Conservation (phyloP, 2,888 invertebrate species). For the Lithodes maja region DNA sequence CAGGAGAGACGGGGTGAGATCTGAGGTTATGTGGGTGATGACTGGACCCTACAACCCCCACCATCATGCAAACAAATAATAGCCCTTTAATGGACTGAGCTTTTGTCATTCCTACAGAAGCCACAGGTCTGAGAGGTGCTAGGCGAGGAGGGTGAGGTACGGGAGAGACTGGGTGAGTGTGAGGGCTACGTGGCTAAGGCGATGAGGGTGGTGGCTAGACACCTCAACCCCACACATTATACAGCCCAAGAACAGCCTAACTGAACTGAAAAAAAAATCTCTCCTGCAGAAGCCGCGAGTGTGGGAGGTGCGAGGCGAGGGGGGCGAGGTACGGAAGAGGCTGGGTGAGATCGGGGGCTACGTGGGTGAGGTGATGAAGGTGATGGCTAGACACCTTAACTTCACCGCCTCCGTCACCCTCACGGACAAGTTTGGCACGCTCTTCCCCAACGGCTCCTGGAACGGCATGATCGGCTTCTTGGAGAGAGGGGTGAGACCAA, state of each 20-base stretch:
- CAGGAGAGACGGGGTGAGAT: no score
- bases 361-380: slow-evolving; percentile 29
- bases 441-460: slow-evolving; percentile 46
- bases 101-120: slow-evolving; percentile 26
- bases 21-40: no score
- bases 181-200: slow-evolving; percentile 32
- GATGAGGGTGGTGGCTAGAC: slow-evolving; percentile 22
- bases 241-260: no score
- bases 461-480: slow-evolving; percentile 54
- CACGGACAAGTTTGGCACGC: slow-evolving; percentile 44
- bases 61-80: no score
- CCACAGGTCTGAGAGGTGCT: slow-evolving; percentile 42
- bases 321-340: not conserved
- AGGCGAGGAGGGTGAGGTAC: not conserved
- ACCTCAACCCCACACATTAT: slow-evolving; percentile 37
- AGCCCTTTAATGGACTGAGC: no score
- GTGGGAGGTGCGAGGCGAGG: slow-evolving; percentile 25
- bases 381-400: slow-evolving; percentile 37
- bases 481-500: slow-evolving; percentile 26
- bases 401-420: slow-evolving; percentile 37
- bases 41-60: no score
- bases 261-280: no score
- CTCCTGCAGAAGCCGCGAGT: slow-evolving; percentile 48
- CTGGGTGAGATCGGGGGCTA: slow-evolving; percentile 42
- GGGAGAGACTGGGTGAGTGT: slow-evolving; percentile 13